Base-by-base conservation (phyloP, 2,888 invertebrate genomes). In the Ypsolopha sequella region DNA sequence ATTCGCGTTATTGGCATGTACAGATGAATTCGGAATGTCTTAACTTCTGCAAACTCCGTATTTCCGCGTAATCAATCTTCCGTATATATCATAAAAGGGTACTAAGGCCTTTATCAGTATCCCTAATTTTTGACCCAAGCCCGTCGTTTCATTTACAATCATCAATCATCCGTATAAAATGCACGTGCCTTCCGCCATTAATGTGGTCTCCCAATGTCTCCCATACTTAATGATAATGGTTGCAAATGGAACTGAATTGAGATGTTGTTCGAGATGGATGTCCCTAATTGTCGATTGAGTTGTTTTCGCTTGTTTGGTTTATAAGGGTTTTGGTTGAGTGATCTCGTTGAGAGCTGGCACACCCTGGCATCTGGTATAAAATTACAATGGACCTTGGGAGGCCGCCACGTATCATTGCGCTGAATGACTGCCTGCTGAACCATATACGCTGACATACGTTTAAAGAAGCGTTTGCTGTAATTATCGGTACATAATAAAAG, bases 391-490 rank as follows among this genome's bases (percentile, higher is more conserved):
- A 64, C 69, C 70, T 70, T 69, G 69, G 56, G 59, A 66, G 61
- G 61, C 55, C 59, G 57, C 52, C 52, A 53, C 52, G 54, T 53
- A 52, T 56, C 53, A 54, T 55, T 55, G 53, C 55, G 45, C 44
- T 39, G 54, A 58, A 58, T 55, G 53, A 46, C 41, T 46, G 41
- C 44, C 33, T 48, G 51, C 49, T 50, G 52, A 48, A 34, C 35
- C 55, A 56, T 59, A 50, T 62, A 59, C 61, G 61, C 24, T 24
- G 4, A 60, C 64, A 59, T 62, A 61, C 65, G 61, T 62, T 63
- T 56, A 64, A 73, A 77, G 76, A 76, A 79, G 73, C 72, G 59
- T 45, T 36, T 39, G 24, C 35, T 33, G 24, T n/a, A 39, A 39
- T 48, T 39, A 48, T n/a, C 10, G 7, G 33, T 33, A 44, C n/a